Evolutionary conservation across 2,888 invertebrate species (phyloP), one percentile per base, ranked within the genome.

Genomic region (Rhamnusium bicolor): DNA sequence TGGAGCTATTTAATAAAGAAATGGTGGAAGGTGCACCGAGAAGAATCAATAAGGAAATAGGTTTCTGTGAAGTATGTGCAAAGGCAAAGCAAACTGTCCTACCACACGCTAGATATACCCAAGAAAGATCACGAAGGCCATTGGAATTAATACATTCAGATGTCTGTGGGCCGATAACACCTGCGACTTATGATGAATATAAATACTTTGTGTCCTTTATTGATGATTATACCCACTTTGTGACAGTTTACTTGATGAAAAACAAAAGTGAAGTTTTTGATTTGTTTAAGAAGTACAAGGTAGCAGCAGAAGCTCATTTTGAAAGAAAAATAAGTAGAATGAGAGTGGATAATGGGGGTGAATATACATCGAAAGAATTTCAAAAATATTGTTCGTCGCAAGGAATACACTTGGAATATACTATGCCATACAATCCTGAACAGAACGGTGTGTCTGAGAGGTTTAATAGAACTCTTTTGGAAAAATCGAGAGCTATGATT

Each of bases 221-320:
- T 16, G 53, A 53, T 8, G 53, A 53, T 53, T 53, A 53, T 18
- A 21, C 53, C 2, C 2, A 21, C 12, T 53, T 53, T 53, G 53
- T 53, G 10, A 19, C 18, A 19, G 19, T 53, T 53, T 53, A 53
- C 18, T 8, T 53, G 12, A 18, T 53, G 21, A 19, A 18, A 53
- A 5, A 19, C 18, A 53, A 53, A 53, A 53, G 53, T 27, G 70
- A 73, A 51, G 70, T 70, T 0, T 24, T 61, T 46, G 12, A 70
- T 19, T 61, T 51, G 7, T 67, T 71, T 16, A 73, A 54, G 51
- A n/a, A 63, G 18, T 71, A 71, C 56, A 51, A 61, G 49, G 61
- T 61, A n/a, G 21, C 40, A 27, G 56, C 46, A 19, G 56, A 69
- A 47, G 12, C 32, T 27, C 49, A 61, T 6, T 54, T 40, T 69